Percentiles rank a stretch among this genome's conserved stretches.
Evolutionary conservation across 92 coral and sea anemone species (phyloP).

Genomic region (Meandrina meandrites): DNA sequence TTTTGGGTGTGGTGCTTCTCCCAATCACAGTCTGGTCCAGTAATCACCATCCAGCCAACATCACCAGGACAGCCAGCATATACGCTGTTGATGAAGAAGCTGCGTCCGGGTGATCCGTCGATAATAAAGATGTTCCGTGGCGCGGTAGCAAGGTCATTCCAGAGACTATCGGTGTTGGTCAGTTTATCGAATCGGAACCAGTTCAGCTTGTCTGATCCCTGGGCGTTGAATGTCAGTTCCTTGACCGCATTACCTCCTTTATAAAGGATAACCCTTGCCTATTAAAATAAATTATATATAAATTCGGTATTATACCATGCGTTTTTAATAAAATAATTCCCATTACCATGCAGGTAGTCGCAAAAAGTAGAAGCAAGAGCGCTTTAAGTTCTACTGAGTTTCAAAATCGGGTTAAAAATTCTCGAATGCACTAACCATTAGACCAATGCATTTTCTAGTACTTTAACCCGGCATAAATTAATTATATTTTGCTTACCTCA

Average conservation of each 20-base stretch:
- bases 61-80: constrained; percentile 41
- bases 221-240: constrained; percentile 53
- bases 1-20: constrained; percentile 8
- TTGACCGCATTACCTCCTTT: constrained; percentile 13
- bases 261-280: constrained; percentile 56
- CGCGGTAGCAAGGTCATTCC: constrained; percentile 45
- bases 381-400: neutral
- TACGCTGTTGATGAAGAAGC: constrained; percentile 50
- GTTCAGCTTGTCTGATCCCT: constrained; percentile 41
- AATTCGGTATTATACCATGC: neutral
- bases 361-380: neutral
- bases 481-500: constrained; percentile 10
- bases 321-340: neutral
- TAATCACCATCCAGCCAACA: constrained; percentile 54
- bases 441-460: neutral
- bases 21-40: constrained; percentile 10
- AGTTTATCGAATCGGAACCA: constrained; percentile 45
- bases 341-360: neutral
- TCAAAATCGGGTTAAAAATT: too few relatives aligned
- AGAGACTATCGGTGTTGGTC: constrained; percentile 19
- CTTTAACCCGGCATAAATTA: neutral
- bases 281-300: neutral
- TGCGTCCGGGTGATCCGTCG: neutral
- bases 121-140: constrained; percentile 53
- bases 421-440: neutral